Conservation (phyloP, 1,140 invertebrate species). For the Plutomurus gul region DNA sequence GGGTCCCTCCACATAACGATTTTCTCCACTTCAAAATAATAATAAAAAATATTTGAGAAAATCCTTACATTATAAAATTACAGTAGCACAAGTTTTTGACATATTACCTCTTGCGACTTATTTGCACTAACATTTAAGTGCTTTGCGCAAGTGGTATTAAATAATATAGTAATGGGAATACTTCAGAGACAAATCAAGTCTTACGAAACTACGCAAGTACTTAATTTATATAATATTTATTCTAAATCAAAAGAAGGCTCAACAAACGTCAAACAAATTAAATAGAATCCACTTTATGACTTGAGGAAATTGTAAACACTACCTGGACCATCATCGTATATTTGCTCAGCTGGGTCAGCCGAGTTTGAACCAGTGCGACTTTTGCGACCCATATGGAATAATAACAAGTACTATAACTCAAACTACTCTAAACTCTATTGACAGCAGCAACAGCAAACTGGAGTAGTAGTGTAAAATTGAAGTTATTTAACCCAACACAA, state of each 20-base stretch:
- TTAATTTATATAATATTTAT: no score
- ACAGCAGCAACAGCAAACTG: neutral
- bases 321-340: slow-evolving; percentile 52
- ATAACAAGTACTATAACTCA: neutral
- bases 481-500: no score
- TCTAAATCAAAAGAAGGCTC: no score
- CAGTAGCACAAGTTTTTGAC: neutral
- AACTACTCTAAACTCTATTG: neutral
- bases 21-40: neutral
- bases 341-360: slow-evolving; percentile 21
- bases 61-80: neutral
- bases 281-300: no score
- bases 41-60: slow-evolving; percentile 36
- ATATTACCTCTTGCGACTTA: neutral
- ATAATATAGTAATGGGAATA: no score
- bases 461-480: no score
- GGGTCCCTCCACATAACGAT: slow-evolving; percentile 78
- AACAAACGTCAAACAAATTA: neutral
- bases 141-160: no score
- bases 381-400: slow-evolving; percentile 54
- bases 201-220: neutral
- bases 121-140: neutral
- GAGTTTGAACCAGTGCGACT: slow-evolving; percentile 41
- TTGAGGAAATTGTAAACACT: slow-evolving; percentile 8
- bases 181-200: neutral